These are phyloP conservation scores for Cheilinus undulatus DNA, from an alignment of 2,113 vertebrate genomes.

Conservation along the genomic window DNA sequence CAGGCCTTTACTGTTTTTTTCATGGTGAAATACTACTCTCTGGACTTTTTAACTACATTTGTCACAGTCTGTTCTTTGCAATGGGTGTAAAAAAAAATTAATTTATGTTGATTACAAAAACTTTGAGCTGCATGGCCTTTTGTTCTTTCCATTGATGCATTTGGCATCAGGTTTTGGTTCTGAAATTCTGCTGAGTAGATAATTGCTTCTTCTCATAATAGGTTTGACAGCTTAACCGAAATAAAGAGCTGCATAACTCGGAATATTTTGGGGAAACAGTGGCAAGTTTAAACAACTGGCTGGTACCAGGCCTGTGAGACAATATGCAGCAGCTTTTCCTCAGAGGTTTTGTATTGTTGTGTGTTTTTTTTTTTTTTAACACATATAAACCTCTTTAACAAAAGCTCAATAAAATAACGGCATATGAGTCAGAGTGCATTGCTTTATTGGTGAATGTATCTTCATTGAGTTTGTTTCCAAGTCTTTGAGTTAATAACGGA, in stretches of 20 bases:
- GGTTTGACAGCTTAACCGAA: constrained; percentile 32
- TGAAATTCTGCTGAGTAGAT: constrained; percentile 51
- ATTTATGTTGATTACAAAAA: constrained; percentile 55
- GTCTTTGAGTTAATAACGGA: background rate
- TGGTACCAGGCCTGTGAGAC: constrained; percentile 8
- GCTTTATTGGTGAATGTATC: background rate
- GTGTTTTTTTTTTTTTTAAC: background rate
- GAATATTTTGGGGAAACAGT: constrained; percentile 8
- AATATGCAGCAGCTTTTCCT: background rate
- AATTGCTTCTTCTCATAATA: constrained; percentile 31
- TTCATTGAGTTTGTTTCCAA: background rate
- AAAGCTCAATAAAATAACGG: background rate
- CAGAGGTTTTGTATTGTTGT: too few relatives aligned
- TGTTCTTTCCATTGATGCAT: constrained; percentile 40
- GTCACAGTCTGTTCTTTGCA: constrained; percentile 2
- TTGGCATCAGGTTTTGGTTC: constrained; percentile 38
- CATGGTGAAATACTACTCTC: background rate
- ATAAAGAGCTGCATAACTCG: constrained; percentile 17
- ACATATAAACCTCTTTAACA: background rate
- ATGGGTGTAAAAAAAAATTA: background rate
- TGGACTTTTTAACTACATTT: background rate
- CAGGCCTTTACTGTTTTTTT: background rate
- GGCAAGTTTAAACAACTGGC: constrained; percentile 12
- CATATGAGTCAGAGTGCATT: background rate
- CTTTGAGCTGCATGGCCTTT: constrained; percentile 7